phyloP scores from a whole-genome alignment of 2,888 invertebrate species.

The Ferrisia virgata region DNA sequence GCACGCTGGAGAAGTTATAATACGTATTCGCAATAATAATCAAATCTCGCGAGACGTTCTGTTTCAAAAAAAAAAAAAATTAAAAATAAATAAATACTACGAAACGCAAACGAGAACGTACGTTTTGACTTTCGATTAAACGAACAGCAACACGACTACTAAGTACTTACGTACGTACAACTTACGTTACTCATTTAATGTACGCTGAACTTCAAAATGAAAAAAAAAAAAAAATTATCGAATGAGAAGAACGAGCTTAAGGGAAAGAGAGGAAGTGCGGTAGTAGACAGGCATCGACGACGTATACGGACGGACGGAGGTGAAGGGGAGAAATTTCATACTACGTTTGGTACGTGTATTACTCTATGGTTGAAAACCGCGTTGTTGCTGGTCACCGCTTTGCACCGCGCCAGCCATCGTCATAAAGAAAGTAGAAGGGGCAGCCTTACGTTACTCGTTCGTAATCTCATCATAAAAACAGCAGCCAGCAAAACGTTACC shows the following conservation, averaged over 20 bases:
- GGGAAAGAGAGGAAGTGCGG: neutral
- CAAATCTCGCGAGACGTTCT: too few species aligned
- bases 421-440: slow-evolving; percentile 9
- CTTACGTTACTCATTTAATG: neutral
- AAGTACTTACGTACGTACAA: neutral
- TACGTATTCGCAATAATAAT: too few species aligned
- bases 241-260: neutral
- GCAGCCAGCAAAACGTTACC: neutral
- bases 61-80: too few species aligned
- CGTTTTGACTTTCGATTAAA: neutral
- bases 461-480: neutral
- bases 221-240: neutral
- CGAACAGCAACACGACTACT: neutral
- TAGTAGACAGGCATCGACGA: neutral
- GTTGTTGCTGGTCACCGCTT: too few species aligned
- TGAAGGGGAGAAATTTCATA: neutral
- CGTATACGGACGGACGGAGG: neutral
- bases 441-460: neutral
- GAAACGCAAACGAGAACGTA: neutral
- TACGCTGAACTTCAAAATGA: neutral
- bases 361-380: neutral
- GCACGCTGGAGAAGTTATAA: too few species aligned
- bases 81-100: too few species aligned
- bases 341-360: neutral
- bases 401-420: neutral